Base-by-base conservation (phyloP, 2,113 vertebrate genomes). In the Galeopterus variegatus region DNA sequence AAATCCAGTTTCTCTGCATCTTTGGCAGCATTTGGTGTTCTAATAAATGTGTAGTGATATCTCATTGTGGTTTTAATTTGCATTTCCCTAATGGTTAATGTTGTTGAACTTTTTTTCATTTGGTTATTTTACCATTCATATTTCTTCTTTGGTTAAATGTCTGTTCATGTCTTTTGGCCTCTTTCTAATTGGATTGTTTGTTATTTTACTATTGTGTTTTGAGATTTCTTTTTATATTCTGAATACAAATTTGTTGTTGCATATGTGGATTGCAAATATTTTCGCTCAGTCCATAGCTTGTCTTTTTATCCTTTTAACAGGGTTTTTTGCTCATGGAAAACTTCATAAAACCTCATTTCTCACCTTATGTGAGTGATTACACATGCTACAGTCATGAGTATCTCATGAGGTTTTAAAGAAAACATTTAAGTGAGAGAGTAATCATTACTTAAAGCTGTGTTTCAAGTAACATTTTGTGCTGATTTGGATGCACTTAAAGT, bases 141-240 rank as follows among this genome's bases (percentile, higher is more conserved):
- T 33, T 77, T 69, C 18, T 28, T 65, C 48, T 58, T 88, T 36
- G 69, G 19, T 50, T 31, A 92, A 75, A 75, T 70, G 8, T 62
- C 60, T 52, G 1, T 45, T 65, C 26, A 4, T 64, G n/a, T 72
- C 69, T 85, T 90, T 77, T 77, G 8, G 54, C 62, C 45, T 48
- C 80, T 89, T 88, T 85, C 18, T 85, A 31, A 8, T 79, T 96
- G n/a, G 64, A 52, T 69, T 86, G 8, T 70, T 82, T 28, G 28
- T 88, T 82, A 31, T 60, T 88, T 75, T 73, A 52, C 64, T 81
- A 17, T 88, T 88, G 21, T 48, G 15, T 87, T 88, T 92, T 48
- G 31, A 56, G 28, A 41, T 21, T 90, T 50, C 4, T 83, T 83
- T 54, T 15, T 76, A 33, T 56, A 33, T 82, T 67, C 83, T 69